A percentile compares a stretch with the other conserved stretches of the same genome.
Evolutionary conservation across 2,113 vertebrate genomes (phyloP).

Genomic region (Rhegmatorhina hoffmannsi): DNA sequence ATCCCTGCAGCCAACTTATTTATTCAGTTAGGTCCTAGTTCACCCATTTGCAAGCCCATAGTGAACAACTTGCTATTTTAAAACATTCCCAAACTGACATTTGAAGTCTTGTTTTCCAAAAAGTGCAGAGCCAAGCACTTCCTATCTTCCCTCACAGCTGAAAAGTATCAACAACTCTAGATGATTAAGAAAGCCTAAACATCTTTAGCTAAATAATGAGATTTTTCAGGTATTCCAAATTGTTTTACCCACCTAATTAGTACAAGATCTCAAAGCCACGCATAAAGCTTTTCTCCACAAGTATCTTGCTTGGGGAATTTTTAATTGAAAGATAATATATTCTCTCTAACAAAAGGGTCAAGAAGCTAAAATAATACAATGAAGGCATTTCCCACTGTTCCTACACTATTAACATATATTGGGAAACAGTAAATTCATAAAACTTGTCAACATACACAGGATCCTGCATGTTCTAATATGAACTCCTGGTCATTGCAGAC

Average conservation of each 20-base stretch:
- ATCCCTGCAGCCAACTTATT: constrained; percentile 53
- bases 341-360: not conserved
- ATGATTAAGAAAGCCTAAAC: not conserved
- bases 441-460: not conserved
- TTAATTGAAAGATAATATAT: not conserved
- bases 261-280: not conserved
- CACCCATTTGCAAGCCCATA: not conserved
- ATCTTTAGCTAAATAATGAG: not conserved
- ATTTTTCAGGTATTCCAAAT: not conserved
- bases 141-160: not conserved
- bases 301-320: not conserved
- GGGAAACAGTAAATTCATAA: not conserved
- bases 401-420: not conserved
- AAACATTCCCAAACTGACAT: not conserved
- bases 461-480: not conserved
- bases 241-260: not conserved
- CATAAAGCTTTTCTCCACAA: not conserved
- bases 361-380: not conserved
- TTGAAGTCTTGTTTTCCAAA: not conserved
- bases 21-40: constrained; percentile 34
- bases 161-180: not conserved
- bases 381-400: not conserved
- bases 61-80: not conserved
- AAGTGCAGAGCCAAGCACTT: not conserved
- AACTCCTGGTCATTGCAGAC: not conserved